Percentiles rank a stretch among this genome's conserved stretches.
Evolutionary conservation across 2,888 invertebrate genomes (phyloP).

Genomic region (Unio pictorum): DNA sequence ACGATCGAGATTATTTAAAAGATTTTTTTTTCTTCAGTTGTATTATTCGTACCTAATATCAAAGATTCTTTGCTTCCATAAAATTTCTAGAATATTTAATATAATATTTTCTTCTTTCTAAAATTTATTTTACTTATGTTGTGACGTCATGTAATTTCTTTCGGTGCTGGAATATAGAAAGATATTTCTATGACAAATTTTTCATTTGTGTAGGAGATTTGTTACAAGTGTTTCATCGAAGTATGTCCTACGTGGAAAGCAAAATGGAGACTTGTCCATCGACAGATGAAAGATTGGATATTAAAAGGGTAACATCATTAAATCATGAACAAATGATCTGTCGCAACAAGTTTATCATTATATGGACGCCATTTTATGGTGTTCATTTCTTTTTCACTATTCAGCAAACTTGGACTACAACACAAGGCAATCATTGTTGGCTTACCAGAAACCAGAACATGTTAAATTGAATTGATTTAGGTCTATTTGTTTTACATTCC

Average conservation of each 20-base stretch:
- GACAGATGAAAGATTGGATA: slow-evolving; percentile 58
- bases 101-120: background rate
- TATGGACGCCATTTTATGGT: slow-evolving; percentile 8
- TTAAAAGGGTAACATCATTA: slow-evolving; percentile 55
- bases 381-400: too few relatives aligned
- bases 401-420: too few relatives aligned
- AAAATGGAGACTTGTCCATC: slow-evolving; percentile 67
- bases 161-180: slow-evolving; percentile 15
- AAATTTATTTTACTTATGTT: slow-evolving; percentile 8
- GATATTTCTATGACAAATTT: slow-evolving; percentile 11
- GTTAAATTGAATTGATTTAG: too few relatives aligned
- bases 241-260: slow-evolving; percentile 62
- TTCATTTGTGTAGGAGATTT: background rate
- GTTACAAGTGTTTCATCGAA: slow-evolving; percentile 8
- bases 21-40: background rate
- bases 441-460: too few relatives aligned
- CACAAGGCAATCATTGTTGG: too few relatives aligned
- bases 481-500: too few relatives aligned
- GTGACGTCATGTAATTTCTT: slow-evolving; percentile 45
- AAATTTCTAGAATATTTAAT: slow-evolving; percentile 1
- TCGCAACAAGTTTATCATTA: background rate
- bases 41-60: background rate
- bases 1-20: background rate
- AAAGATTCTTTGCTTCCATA: background rate
- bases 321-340: slow-evolving; percentile 5